These are phyloP conservation scores for Nannospalax galili DNA, from an alignment of 2,113 vertebrate species.

Conservation along the genomic window DNA sequence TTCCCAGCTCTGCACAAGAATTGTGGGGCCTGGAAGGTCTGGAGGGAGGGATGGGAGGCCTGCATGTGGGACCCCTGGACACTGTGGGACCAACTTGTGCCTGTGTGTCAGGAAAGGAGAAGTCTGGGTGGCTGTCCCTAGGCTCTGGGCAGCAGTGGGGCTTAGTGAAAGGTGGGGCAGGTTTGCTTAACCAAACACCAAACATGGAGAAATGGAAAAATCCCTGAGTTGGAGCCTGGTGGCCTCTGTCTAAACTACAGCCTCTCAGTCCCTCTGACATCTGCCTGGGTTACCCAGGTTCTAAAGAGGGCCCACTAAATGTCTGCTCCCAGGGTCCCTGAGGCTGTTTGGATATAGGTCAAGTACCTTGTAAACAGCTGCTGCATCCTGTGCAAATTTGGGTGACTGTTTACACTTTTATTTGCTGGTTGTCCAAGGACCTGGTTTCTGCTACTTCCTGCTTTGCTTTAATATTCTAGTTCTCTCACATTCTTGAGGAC, in stretches of 20 bases:
- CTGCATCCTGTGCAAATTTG: not conserved
- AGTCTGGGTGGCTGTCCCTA: too few relatives aligned
- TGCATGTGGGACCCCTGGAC: too few relatives aligned
- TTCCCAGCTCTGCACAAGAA: not conserved
- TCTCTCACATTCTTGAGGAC: not conserved
- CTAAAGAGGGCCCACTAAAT: not conserved
- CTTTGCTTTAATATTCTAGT: not conserved
- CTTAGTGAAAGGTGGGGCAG: not conserved
- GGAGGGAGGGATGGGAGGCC: not conserved
- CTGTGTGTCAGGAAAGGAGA: not conserved
- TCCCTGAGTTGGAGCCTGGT: not conserved
- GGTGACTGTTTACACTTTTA: not conserved
- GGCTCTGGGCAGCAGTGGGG: not conserved
- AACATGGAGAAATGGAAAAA: not conserved
- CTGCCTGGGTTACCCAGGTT: not conserved
- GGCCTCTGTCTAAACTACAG: not conserved
- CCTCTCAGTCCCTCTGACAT: too few relatives aligned
- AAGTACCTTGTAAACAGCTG: not conserved
- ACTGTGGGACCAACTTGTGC: not conserved
- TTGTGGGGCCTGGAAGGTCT: not conserved
- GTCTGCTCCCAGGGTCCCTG: not conserved
- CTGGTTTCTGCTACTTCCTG: constrained; percentile 7
- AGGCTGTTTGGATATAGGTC: not conserved
- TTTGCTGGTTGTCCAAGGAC: not conserved
- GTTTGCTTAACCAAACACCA: not conserved